A percentile compares a stretch with the other conserved stretches of the same genome.
Conservation (phyloP, 2,113 vertebrate species). For the Phasianus colchicus region DNA sequence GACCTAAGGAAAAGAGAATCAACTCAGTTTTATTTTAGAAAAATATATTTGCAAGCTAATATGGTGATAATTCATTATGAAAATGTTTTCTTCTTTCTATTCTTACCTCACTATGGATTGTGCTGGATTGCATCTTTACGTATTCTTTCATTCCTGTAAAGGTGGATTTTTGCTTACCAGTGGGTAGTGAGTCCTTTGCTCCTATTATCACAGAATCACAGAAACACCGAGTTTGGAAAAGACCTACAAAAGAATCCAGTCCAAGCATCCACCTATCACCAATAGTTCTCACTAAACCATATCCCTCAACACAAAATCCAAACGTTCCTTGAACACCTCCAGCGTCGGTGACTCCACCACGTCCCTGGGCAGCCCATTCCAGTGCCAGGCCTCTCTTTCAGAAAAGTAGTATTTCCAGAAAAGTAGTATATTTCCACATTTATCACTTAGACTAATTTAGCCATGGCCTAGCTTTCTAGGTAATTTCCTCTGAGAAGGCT, state of each 20-base stretch:
- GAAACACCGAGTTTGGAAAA: too few relatives aligned
- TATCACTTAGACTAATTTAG: neutral
- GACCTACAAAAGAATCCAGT: too few relatives aligned
- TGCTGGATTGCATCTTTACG: neutral
- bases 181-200: neutral
- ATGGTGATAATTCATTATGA: neutral
- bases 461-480: neutral
- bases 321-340: too few relatives aligned
- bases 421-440: too few relatives aligned
- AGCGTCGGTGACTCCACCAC: too few relatives aligned
- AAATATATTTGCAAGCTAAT: neutral
- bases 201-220: neutral
- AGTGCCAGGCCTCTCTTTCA: too few relatives aligned
- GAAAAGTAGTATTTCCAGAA: too few relatives aligned
- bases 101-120: neutral
- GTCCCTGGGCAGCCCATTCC: too few relatives aligned
- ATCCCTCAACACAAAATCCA: too few relatives aligned
- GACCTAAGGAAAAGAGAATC: neutral
- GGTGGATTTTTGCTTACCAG: neutral
- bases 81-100: neutral
- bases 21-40: neutral
- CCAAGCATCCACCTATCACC: too few relatives aligned
- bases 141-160: neutral
- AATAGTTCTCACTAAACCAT: too few relatives aligned
- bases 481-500: neutral